Evolutionary conservation across 2,797 vertebrate genomes (phyloP), one percentile per base, ranked within the genome.

Genomic region (Phoebastria nigripes): DNA sequence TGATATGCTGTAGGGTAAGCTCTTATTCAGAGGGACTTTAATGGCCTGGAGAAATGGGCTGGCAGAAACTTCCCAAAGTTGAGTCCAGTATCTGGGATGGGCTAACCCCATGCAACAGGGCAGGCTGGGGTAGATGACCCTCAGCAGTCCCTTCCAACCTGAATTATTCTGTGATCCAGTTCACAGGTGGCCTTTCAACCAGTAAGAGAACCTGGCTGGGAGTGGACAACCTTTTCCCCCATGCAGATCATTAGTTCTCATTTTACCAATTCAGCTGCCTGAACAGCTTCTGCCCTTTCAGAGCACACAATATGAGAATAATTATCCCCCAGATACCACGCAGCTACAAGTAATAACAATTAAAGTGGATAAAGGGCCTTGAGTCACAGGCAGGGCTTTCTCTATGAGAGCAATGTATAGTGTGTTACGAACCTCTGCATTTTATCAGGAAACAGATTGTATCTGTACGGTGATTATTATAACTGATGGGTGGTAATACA

Each of bases 391-490:
- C n/a, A 70, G 56, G 58, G 12, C 33, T 94, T 95, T 42, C 71
- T 92, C 22, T 52, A 21, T 6, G 8, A 80, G 33, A 2, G 4
- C 33, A 35, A 33, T 11, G 7, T 15, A 52, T 31, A n/a, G 31
- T 5, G 28, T 44, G 14, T 77, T 59, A 87, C 0, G 0, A 87
- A 65, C 33, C 63, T 80, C 71, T 82, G 69, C 3, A 5, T 92
- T 96, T 82, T 92, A 51, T 87, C 87, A 89, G 39, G 87, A 72
- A 87, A 94, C 52, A 92, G 63, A 91, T 59, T 78, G 59, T 86
- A 88, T 94, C 91, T 83, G 59, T 52, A 18, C 2, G 1, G 56
- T 29, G 72, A 71, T 74, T 83, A 69, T 87, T 81, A 56, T 49
- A 74, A 61, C 65, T 69, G 56, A 85, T 80, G 65, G 52, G 59